Percentiles rank a stretch among this genome's conserved stretches.
Conservation (phyloP, 2,113 vertebrate genomes). For the Chaetops frenatus region DNA sequence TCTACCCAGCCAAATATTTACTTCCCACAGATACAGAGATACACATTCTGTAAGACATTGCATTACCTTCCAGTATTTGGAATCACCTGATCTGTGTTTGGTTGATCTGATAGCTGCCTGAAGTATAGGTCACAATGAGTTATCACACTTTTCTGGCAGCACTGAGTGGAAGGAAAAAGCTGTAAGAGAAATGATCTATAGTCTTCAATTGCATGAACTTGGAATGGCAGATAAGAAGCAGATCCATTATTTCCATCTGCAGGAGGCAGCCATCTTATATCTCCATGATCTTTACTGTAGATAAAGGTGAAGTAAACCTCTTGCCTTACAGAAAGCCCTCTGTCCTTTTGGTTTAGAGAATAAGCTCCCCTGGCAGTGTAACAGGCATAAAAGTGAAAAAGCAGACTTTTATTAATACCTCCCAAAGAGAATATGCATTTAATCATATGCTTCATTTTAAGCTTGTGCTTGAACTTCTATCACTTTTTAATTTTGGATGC, state of each 20-base stretch:
- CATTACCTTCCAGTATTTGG: not conserved
- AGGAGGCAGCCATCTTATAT: not conserved
- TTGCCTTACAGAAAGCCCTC: not conserved
- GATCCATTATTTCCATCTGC: constrained; percentile 13
- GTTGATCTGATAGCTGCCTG: not conserved
- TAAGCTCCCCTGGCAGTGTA: not conserved
- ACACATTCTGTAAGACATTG: not conserved
- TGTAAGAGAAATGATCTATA: not conserved
- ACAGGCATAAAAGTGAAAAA: not conserved
- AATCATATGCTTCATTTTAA: not conserved
- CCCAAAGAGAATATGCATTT: not conserved
- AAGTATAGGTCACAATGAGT: constrained; percentile 9
- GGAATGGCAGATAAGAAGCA: not conserved
- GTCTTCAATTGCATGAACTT: not conserved
- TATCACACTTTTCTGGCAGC: constrained; percentile 19
- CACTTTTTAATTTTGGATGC: not conserved
- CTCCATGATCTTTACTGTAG: not conserved
- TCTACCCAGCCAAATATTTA: not conserved
- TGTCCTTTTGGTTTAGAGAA: not conserved
- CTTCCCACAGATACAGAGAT: not conserved
- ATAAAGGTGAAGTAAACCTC: not conserved
- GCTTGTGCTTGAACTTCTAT: not conserved
- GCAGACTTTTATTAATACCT: not conserved
- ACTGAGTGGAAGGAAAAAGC: not conserved
- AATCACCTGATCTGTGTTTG: not conserved